Conservation (phyloP, 2,797 vertebrate species). For the Rhynchonycteris naso region DNA sequence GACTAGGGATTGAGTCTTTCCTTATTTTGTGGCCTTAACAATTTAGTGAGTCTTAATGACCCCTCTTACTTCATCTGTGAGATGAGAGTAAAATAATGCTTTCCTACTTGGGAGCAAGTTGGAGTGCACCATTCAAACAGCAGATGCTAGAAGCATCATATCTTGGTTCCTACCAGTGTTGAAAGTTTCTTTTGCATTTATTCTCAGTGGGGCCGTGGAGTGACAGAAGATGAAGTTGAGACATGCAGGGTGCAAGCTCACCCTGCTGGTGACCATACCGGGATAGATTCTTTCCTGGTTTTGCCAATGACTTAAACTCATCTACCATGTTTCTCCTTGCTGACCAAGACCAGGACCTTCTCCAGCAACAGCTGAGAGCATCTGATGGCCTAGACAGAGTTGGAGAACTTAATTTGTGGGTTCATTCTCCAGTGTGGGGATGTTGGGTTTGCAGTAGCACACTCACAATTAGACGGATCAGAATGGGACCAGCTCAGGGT, state of each 20-base stretch:
- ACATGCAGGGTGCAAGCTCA: neutral
- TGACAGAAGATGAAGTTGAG: neutral
- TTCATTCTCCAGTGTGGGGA: neutral
- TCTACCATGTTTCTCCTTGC: neutral
- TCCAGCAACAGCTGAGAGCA: neutral
- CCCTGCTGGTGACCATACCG: neutral
- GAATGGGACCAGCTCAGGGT: neutral
- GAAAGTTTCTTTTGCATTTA: constrained; percentile 9
- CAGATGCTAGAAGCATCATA: neutral
- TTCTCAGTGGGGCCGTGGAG: neutral
- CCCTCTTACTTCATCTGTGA: neutral
- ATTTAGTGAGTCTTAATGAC: constrained; percentile 4
- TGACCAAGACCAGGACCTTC: neutral
- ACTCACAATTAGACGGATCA: neutral
- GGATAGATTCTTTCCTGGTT: neutral
- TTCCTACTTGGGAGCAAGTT: neutral
- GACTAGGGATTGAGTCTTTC: neutral
- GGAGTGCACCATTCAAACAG: neutral
- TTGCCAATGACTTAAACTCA: constrained; percentile 6
- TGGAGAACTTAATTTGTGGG: neutral
- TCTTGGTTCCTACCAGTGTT: neutral
- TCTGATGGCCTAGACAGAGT: neutral
- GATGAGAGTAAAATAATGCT: neutral
- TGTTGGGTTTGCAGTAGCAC: neutral
- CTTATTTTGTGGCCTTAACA: neutral